Evolutionary conservation across 2,797 vertebrate species (phyloP).

Genomic region (Thamnophis elegans): DNA sequence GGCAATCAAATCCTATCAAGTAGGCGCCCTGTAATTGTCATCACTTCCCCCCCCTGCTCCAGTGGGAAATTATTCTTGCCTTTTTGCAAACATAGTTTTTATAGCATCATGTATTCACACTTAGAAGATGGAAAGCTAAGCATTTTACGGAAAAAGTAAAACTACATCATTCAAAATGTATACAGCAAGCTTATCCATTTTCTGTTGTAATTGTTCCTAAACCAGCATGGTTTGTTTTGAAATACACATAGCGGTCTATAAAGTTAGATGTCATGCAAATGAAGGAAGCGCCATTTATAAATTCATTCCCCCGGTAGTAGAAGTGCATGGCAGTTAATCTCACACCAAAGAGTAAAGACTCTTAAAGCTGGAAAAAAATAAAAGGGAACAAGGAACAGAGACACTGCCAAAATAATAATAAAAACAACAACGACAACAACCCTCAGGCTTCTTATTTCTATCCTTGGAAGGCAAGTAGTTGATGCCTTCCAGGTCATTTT

Average conservation of each 20-base stretch:
- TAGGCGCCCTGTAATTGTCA: constrained; percentile 14
- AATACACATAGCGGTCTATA: constrained; percentile 73
- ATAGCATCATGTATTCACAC: constrained; percentile 43
- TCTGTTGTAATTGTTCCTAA: constrained; percentile 58
- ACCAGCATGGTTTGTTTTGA: constrained; percentile 60
- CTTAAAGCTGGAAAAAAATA: constrained; percentile 32
- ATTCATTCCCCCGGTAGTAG: constrained; percentile 44
- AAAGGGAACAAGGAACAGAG: constrained; percentile 40
- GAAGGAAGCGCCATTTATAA: constrained; percentile 71
- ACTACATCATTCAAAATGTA: constrained; percentile 68
- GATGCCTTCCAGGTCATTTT: constrained; percentile 40
- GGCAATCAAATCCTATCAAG: background rate
- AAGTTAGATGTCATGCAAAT: constrained; percentile 76
- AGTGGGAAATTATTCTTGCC: constrained; percentile 67
- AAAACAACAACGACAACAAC: too few relatives aligned
- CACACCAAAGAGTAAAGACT: constrained; percentile 46
- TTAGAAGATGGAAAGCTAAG: constrained; percentile 58
- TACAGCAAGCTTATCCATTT: constrained; percentile 62
- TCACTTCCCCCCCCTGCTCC: constrained; percentile 59
- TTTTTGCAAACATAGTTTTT: constrained; percentile 62
- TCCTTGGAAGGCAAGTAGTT: constrained; percentile 35
- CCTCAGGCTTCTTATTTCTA: background rate
- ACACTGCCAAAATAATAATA: constrained; percentile 33
- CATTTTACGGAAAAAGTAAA: constrained; percentile 69
- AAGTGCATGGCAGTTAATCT: constrained; percentile 53